A percentile compares a stretch with the other conserved stretches of the same genome.
phyloP scores from a whole-genome alignment of 2,113 vertebrate genomes.

The Beaufortia kweichowensis region DNA sequence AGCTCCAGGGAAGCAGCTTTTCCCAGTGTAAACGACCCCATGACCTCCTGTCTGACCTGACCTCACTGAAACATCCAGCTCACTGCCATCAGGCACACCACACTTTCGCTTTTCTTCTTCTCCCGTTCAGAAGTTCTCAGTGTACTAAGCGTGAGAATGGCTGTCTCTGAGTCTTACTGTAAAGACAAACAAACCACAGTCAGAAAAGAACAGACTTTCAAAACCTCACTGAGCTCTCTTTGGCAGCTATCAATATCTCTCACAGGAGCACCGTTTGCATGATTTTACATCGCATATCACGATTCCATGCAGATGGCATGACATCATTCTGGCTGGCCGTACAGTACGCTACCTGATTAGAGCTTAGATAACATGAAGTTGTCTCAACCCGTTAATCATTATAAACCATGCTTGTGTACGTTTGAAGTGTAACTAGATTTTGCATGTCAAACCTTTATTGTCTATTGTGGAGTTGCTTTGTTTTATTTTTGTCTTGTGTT shows the following conservation, averaged over 20 bases:
- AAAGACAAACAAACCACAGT: not conserved
- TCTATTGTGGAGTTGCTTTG: not conserved
- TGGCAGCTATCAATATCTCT: constrained; percentile 36
- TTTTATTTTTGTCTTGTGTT: constrained; percentile 10
- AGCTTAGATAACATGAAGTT: constrained; percentile 8
- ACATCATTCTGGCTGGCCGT: constrained; percentile 40
- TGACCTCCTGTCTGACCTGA: constrained; percentile 65
- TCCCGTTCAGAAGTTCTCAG: not conserved
- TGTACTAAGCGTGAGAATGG: not conserved
- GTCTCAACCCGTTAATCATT: not conserved
- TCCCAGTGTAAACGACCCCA: constrained; percentile 88
- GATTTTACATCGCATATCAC: constrained; percentile 40
- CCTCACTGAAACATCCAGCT: constrained; percentile 70
- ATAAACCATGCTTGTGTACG: not conserved
- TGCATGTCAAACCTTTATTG: not conserved
- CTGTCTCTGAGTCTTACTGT: constrained; percentile 14
- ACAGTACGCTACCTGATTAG: constrained; percentile 18
- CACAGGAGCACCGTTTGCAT: constrained; percentile 7
- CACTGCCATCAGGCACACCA: constrained; percentile 67
- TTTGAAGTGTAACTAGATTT: not conserved
- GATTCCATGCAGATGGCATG: constrained; percentile 50
- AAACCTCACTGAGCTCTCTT: constrained; percentile 18
- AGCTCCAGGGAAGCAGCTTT: constrained; percentile 90
- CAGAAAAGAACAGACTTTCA: not conserved
- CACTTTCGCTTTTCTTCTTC: not conserved